These are phyloP conservation scores for Sternotherus odoratus DNA, from an alignment of 2,797 vertebrate genomes.

Conservation along the genomic window DNA sequence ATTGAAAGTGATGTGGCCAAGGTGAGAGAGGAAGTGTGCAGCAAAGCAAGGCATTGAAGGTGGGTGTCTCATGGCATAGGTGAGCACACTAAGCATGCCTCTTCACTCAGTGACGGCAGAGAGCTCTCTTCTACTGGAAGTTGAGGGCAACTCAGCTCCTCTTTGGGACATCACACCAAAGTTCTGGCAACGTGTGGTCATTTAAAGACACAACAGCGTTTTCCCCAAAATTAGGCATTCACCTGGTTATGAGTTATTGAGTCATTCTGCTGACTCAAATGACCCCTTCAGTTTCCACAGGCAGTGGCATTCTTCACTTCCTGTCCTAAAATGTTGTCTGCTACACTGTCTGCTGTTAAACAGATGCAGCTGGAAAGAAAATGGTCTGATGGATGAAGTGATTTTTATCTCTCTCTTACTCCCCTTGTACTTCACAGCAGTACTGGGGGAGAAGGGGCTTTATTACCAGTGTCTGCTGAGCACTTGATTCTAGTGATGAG, in stretches of 20 bases:
- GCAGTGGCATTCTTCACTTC: background rate
- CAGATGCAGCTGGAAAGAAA: background rate
- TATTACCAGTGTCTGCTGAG: background rate
- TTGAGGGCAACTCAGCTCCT: background rate
- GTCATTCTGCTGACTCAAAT: background rate
- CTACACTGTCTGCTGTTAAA: background rate
- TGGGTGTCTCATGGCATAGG: background rate
- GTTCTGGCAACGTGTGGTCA: background rate
- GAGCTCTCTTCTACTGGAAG: background rate
- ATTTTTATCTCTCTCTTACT: slow-evolving; percentile 1
- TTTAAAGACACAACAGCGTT: background rate
- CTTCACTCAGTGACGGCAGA: background rate
- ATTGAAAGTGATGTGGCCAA: background rate
- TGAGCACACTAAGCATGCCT: background rate
- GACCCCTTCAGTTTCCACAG: fast-evolving
- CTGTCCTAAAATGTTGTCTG: background rate
- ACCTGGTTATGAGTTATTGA: background rate
- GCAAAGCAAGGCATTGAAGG: background rate
- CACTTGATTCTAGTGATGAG: background rate
- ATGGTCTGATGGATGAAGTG: background rate
- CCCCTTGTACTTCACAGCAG: background rate
- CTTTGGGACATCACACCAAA: background rate
- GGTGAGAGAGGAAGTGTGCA: background rate
- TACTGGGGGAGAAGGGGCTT: background rate
- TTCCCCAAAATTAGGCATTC: background rate